These are phyloP conservation scores for Sciaenops ocellatus DNA, from an alignment of 2,797 vertebrate genomes.

Conservation along the genomic window DNA sequence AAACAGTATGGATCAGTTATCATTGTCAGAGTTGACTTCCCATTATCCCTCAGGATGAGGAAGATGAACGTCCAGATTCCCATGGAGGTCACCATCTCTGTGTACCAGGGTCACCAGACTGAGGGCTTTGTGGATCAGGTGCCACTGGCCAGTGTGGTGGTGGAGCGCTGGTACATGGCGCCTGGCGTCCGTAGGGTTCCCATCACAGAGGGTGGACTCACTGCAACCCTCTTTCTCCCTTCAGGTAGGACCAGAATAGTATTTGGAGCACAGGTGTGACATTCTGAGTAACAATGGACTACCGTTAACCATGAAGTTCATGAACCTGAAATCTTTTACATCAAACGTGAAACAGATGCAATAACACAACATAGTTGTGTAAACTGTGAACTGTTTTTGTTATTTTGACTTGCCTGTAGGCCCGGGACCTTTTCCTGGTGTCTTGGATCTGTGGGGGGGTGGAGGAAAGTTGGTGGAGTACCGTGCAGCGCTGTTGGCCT, in stretches of 20 bases:
- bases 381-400: neutral
- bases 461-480: constrained; percentile 82
- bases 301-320: neutral
- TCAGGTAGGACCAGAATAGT: constrained; percentile 68
- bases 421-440: constrained; percentile 83
- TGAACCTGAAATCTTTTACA: no score
- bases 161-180: constrained; percentile 81
- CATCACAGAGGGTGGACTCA: constrained; percentile 68
- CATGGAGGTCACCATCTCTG: constrained; percentile 74
- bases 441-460: constrained; percentile 85
- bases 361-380: neutral
- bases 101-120: constrained; percentile 70
- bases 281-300: neutral
- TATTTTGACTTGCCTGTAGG: constrained; percentile 63
- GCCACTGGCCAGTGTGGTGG: constrained; percentile 59
- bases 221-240: constrained; percentile 81
- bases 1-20: rapidly evolving
- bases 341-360: no score
- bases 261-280: neutral
- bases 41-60: constrained; percentile 67
- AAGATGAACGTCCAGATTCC: constrained; percentile 76
- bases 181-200: constrained; percentile 77
- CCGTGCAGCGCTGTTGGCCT: constrained; percentile 82
- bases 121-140: constrained; percentile 64
- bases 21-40: neutral